These are phyloP conservation scores for Melanotus villosus DNA, from an alignment of 2,888 invertebrate species.

Conservation along the genomic window DNA sequence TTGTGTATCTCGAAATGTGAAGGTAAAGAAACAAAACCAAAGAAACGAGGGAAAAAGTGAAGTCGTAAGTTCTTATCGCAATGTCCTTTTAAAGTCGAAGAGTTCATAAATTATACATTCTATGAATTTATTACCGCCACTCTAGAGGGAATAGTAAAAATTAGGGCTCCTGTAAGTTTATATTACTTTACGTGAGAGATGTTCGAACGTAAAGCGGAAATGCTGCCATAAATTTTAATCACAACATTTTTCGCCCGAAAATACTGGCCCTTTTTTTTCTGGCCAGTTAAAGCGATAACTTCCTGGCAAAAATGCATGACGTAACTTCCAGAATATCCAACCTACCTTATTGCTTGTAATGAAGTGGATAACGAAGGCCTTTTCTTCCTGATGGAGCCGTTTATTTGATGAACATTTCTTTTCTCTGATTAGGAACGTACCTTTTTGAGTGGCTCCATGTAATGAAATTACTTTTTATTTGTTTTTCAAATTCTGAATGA, in stretches of 20 bases:
- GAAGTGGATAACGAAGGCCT: slow-evolving; percentile 6
- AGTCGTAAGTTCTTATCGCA: too few species aligned
- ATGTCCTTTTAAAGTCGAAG: too few species aligned
- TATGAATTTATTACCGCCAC: slow-evolving; percentile 13
- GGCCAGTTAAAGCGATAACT: neutral
- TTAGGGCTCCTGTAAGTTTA: slow-evolving; percentile 9
- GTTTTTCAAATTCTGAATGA: too few species aligned
- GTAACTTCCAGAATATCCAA: slow-evolving; percentile 5
- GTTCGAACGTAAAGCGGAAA: slow-evolving; percentile 12
- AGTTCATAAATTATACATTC: slow-evolving; percentile 11
- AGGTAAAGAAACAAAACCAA: too few species aligned
- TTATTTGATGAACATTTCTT: neutral
- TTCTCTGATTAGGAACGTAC: too few species aligned
- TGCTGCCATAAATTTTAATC: slow-evolving; percentile 19
- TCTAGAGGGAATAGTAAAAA: slow-evolving; percentile 8
- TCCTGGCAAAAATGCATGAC: slow-evolving; percentile 1
- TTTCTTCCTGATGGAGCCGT: neutral
- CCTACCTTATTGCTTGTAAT: neutral
- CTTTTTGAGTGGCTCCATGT: too few species aligned
- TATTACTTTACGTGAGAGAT: slow-evolving; percentile 8
- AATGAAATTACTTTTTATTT: neutral
- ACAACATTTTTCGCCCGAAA: neutral
- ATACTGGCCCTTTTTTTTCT: neutral
- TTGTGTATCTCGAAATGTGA: too few species aligned
- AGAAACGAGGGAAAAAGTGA: too few species aligned